Evolutionary conservation across 2,888 invertebrate genomes (phyloP).

Genomic region (Harpalus rubripes): DNA sequence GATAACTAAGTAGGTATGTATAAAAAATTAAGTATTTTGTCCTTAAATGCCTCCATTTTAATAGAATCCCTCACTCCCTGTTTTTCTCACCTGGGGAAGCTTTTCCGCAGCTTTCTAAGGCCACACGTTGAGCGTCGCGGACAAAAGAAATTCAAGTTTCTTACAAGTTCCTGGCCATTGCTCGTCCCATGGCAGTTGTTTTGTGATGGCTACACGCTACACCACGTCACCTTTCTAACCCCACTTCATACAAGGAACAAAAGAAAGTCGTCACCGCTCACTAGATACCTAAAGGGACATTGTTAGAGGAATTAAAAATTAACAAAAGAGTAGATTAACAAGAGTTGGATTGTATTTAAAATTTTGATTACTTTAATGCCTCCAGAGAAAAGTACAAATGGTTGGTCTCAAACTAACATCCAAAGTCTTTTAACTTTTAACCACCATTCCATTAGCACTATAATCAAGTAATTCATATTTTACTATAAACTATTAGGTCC

Average conservation of each 20-base stretch:
- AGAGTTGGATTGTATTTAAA: not conserved
- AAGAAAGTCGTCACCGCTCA: not conserved
- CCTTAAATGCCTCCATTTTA: not conserved
- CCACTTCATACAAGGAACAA: not conserved
- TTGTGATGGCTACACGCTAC: conserved; percentile 41
- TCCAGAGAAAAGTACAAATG: no score
- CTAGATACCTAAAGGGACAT: not conserved
- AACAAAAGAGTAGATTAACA: not conserved
- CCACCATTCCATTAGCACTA: no score
- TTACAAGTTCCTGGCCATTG: conserved; percentile 59
- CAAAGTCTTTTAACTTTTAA: no score
- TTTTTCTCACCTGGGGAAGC: conserved; percentile 6
- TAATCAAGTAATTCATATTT: no score
- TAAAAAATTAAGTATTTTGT: not conserved
- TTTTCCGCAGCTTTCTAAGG: conserved; percentile 16
- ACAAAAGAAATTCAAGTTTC: conserved; percentile 65
- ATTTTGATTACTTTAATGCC: no score
- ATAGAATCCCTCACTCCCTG: not conserved
- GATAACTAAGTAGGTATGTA: not conserved
- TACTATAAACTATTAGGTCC: no score
- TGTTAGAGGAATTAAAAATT: not conserved
- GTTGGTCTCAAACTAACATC: no score
- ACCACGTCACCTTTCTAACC: conserved; percentile 41
- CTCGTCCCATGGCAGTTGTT: conserved; percentile 48
- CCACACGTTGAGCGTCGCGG: conserved; percentile 6